Conservation (phyloP, 2,113 vertebrate species). For the Melospiza georgiana region DNA sequence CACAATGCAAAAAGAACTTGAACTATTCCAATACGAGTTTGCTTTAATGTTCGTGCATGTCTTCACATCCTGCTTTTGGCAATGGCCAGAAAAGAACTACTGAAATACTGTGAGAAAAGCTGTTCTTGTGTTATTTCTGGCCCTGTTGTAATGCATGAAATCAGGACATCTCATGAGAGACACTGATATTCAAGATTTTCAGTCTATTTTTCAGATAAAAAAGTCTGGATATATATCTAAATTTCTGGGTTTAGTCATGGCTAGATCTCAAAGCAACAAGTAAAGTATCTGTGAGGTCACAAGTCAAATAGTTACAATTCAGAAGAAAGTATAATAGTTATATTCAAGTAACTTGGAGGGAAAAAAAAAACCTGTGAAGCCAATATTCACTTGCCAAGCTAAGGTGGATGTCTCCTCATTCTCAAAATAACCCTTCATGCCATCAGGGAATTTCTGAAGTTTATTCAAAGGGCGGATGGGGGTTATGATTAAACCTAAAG, state of each 20-base stretch:
- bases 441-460: background rate
- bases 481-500: background rate
- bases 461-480: background rate
- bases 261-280: constrained; percentile 43
- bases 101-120: constrained; percentile 66
- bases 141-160: constrained; percentile 50
- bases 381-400: background rate
- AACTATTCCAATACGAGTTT: constrained; percentile 52
- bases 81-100: constrained; percentile 60
- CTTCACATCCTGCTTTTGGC: constrained; percentile 62
- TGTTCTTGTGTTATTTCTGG: constrained; percentile 68
- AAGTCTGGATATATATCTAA: constrained; percentile 44
- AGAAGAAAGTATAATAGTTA: constrained; percentile 15
- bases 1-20: constrained; percentile 48
- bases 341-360: background rate
- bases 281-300: constrained; percentile 28
- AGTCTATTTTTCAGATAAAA: constrained; percentile 51
- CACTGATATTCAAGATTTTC: constrained; percentile 61
- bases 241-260: constrained; percentile 39
- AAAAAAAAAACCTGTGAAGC: constrained; percentile 5
- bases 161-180: constrained; percentile 64
- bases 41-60: constrained; percentile 63
- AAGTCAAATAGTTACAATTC: constrained; percentile 18
- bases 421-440: background rate
- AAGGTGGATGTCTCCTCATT: background rate